Evolutionary conservation across 2,888 invertebrate genomes (phyloP).

Genomic region (Arge pagana): DNA sequence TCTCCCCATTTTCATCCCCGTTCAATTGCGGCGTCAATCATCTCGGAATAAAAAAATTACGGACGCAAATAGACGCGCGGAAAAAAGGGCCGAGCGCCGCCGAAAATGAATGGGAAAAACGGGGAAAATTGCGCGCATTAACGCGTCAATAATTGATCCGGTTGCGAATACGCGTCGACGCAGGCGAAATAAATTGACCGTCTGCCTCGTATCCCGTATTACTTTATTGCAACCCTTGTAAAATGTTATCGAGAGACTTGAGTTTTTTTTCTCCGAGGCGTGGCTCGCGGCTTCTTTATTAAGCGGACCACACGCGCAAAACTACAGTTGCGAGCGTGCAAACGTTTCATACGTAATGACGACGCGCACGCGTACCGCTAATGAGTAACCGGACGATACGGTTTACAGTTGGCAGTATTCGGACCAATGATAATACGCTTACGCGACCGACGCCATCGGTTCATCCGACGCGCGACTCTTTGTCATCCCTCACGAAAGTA

Average conservation of each 20-base stretch:
- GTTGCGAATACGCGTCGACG: no score
- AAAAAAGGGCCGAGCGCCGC: no score
- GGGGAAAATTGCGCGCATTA: no score
- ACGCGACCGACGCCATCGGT: not conserved
- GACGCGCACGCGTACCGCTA: slow-evolving; percentile 12
- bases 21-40: no score
- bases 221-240: not conserved
- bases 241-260: not conserved
- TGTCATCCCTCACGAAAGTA: no score
- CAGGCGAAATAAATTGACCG: slow-evolving; percentile 14
- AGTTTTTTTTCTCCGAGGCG: not conserved
- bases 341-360: not conserved
- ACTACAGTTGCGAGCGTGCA: not conserved
- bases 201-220: slow-evolving; percentile 1
- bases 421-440: not conserved
- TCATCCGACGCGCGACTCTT: no score
- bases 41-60: no score
- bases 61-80: no score
- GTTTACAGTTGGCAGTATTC: slow-evolving; percentile 7
- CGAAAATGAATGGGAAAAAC: no score
- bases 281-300: slow-evolving; percentile 1
- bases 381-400: not conserved
- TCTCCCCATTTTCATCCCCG: no score
- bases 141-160: no score
- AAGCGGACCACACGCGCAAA: not conserved